Evolutionary conservation across 1,140 invertebrate species (phyloP), one percentile per base, ranked within the genome.

Genomic region (Drosophila sp.): DNA sequence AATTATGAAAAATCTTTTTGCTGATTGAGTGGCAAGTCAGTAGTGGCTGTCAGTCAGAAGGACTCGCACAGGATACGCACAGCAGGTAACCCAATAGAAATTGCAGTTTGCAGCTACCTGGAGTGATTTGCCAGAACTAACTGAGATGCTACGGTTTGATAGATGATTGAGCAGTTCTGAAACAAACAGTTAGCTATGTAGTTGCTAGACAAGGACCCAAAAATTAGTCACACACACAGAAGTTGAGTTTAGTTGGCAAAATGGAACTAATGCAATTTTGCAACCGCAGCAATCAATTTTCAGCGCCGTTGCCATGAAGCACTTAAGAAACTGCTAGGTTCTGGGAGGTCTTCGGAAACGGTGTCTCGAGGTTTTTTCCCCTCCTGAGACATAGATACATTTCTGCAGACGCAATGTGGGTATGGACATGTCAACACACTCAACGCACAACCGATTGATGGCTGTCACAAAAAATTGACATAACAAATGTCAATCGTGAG

Each of bases 391-490:
- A 67, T 6, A 3, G 17, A 47, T 23, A 23, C 23, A 47, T 35
- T 33, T 57, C 62, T 10, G 41, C 56, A 58, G 41, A 66, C 65
- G 70, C 57, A 66, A 76, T 76, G 17, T 17, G 62, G 72, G 66
- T 33, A 68, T 72, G 75, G 72, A 57, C 33, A 68, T 80, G 83
- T 76, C 83, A 78, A 71, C 67, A 70, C 66, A 70, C 25, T 54
- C 56, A 66, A 66, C 62, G 71, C 63, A 60, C 54, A 41, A 57
- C 23, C 66, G 83, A 87, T 87, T 89, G 84, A 87, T 87, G 85
- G 84, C 84, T 87, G 84, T 87, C 84, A 84, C 69, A 69, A 61
- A 65, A 78, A 83, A 76, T 89, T 87, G 84, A 87, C 84, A 89
- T 84, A 87, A 89, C 84, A 89, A 87, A 89, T 84, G 76, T 89